phyloP scores from a whole-genome alignment of 2,888 invertebrate species.

The Timema cristinae region DNA sequence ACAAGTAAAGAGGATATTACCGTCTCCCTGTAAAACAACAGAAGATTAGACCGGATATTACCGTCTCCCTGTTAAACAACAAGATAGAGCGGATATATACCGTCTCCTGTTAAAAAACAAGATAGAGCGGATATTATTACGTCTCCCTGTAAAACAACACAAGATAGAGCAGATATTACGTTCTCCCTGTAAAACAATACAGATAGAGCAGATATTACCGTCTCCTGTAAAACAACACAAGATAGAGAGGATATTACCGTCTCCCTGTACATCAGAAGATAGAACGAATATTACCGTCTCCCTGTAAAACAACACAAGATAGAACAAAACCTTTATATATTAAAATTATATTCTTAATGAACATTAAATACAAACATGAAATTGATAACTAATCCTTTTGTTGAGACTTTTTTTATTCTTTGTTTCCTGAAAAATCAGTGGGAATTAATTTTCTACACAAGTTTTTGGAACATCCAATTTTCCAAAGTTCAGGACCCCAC shows the following conservation, averaged over 20 bases:
- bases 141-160: slow-evolving; percentile 64
- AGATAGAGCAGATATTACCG: slow-evolving; percentile 74
- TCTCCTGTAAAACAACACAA: slow-evolving; percentile 62
- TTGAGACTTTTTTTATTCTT: too few relatives aligned
- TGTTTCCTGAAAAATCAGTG: too few relatives aligned
- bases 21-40: slow-evolving; percentile 68
- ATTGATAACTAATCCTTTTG: too few relatives aligned
- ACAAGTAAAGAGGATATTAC: slow-evolving; percentile 69
- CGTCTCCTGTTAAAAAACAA: slow-evolving; percentile 68
- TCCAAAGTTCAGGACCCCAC: too few relatives aligned
- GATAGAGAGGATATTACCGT: slow-evolving; percentile 79
- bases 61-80: slow-evolving; percentile 73
- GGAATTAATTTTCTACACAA: too few relatives aligned
- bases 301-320: slow-evolving; percentile 50
- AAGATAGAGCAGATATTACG: slow-evolving; percentile 74
- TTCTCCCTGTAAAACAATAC: slow-evolving; percentile 64
- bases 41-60: slow-evolving; percentile 63
- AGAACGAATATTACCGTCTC: slow-evolving; percentile 83
- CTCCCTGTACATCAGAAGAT: slow-evolving; percentile 60
- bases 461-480: too few relatives aligned
- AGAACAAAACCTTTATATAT: too few relatives aligned
- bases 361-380: too few relatives aligned
- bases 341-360: too few relatives aligned
- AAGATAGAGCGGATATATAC: slow-evolving; percentile 71
- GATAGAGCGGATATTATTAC: slow-evolving; percentile 78